Base-by-base conservation (phyloP, 1,140 invertebrate genomes). In the Philopotamus ludificatus region DNA sequence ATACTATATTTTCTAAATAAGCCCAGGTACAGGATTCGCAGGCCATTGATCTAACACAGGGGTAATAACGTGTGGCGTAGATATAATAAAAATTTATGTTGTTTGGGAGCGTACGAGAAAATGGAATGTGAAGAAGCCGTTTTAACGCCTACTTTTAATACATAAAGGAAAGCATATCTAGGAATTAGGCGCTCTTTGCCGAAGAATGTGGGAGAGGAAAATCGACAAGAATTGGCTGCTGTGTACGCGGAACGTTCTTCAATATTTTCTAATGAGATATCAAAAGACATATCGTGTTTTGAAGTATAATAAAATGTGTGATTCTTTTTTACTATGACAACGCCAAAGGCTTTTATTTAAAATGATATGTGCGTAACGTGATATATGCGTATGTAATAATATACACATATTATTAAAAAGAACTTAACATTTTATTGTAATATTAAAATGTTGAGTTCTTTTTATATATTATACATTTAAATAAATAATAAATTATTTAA, bases 11-110 rank as follows among this genome's bases (percentile, higher is more conserved):
- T n/a, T n/a, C n/a, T n/a, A n/a, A n/a, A n/a, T n/a, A n/a, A n/a
- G n/a, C 28, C 28, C 28, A 34, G 51, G 25, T 34, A 25, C 51
- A 3, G 28, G 20, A 55, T 55, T 55, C 23, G 25, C 21, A 39
- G 39, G 18, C 25, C 51, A 55, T 55, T 25, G 51, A 55, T 55
- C 51, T 55, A 55, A 55, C 28, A 9, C 12, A 34, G 28, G 28
- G 25, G 21, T 12, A 18, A 12, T 53, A 53, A 51, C 12, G 49
- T 12, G 50, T 2, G 22, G 50, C 22, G 28, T 34, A 34, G 28
- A 34, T 22, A 22, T 55, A 55, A 55, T 55, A 55, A 55, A 55
- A 55, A 55, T 55, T 55, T 25, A 55, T 55, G 51, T 55, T 53
- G 50, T 53, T 53, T 22, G 28, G 51, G 47, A 18, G 12, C 47